Conservation (phyloP, 2,888 invertebrate species). For the Acanthosepion esculentum region DNA sequence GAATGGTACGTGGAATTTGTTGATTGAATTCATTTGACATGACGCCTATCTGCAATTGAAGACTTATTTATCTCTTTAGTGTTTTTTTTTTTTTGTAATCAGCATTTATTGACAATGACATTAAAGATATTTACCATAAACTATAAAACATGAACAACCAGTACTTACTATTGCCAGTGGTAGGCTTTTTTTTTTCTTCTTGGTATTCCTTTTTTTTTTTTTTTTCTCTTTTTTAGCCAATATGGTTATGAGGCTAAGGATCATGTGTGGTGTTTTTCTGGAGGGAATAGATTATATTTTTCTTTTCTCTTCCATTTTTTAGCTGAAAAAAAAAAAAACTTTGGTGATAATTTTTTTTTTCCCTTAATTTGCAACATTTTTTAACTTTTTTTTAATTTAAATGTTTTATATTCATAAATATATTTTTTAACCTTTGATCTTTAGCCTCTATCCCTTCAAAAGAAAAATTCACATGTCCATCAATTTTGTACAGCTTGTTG, state of each 20-base stretch:
- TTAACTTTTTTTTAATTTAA: background rate
- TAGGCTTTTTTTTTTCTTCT: background rate
- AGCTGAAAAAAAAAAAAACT: background rate
- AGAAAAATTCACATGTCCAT: background rate
- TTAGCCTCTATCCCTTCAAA: slow-evolving; percentile 7
- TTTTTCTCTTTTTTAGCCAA: background rate
- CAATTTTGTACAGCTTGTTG: slow-evolving; percentile 23
- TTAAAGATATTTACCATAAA: background rate
- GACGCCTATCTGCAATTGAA: background rate
- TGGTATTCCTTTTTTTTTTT: background rate
- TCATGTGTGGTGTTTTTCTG: background rate
- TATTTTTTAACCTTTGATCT: background rate
- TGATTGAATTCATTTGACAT: background rate
- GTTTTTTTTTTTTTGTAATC: slow-evolving; percentile 2
- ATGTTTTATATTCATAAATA: background rate
- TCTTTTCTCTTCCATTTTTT: background rate
- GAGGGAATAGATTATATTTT: background rate
- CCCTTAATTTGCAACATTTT: background rate
- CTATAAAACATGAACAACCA: background rate
- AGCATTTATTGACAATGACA: background rate
- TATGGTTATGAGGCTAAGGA: background rate
- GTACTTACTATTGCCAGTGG: slow-evolving; percentile 9
- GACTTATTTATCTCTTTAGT: slow-evolving; percentile 33
- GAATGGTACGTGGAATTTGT: slow-evolving; percentile 9
- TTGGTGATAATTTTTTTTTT: background rate